These are phyloP conservation scores for Montipora capricornis DNA, from an alignment of 64 coral and sea anemone species.

Conservation along the genomic window DNA sequence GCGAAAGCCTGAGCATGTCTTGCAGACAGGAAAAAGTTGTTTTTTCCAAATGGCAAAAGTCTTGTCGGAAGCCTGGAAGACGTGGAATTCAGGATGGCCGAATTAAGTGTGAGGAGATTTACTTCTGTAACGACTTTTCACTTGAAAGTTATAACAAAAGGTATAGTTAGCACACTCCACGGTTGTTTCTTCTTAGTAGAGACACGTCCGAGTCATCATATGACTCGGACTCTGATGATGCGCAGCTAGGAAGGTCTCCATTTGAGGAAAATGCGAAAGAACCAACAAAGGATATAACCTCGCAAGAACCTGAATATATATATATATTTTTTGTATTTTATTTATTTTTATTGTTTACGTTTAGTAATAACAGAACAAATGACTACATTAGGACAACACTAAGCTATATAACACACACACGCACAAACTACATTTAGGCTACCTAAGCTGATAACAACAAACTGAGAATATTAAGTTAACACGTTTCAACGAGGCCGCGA, in stretches of 20 bases:
- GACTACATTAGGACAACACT: no score
- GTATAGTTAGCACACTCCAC: slow-evolving; percentile 1
- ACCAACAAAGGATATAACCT: neutral
- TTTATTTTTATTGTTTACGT: no score
- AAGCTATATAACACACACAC: no score
- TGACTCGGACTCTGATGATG: neutral
- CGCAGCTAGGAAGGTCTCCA: neutral
- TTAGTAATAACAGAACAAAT: no score
- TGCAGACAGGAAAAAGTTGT: slow-evolving; percentile 46
- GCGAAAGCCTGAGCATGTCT: slow-evolving; percentile 15
- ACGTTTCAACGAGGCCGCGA: no score
- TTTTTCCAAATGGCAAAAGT: slow-evolving; percentile 51
- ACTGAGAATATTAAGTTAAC: no score
- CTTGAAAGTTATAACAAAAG: slow-evolving; percentile 23
- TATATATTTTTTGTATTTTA: no score
- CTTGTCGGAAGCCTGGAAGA: slow-evolving; percentile 11
- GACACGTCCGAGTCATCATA: neutral
- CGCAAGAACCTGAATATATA: neutral
- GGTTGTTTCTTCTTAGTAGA: slow-evolving; percentile 20
- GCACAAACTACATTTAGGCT: no score
- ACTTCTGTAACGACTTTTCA: neutral
- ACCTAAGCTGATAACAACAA: no score
- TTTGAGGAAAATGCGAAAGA: neutral
- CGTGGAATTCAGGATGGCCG: slow-evolving; percentile 60
- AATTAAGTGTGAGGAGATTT: slow-evolving; percentile 14